A percentile compares a stretch with the other conserved stretches of the same genome.
These are phyloP conservation scores for Acinonyx jubatus DNA, from an alignment of 2,113 vertebrate genomes.

Conservation along the genomic window DNA sequence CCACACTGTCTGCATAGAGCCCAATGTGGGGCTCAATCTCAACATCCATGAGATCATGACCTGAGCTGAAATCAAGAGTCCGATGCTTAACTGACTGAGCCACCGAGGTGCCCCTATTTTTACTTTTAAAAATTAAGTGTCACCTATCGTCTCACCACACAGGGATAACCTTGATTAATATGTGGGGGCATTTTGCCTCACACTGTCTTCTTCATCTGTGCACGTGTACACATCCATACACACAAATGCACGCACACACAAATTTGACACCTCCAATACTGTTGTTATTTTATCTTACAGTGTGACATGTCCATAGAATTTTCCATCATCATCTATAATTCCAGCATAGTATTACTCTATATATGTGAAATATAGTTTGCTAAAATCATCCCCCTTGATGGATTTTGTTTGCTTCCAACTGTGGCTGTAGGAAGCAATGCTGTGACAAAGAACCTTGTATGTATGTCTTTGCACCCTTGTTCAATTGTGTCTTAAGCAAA, in stretches of 20 bases:
- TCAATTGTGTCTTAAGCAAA: not conserved
- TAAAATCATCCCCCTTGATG: not conserved
- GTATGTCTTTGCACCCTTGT: not conserved
- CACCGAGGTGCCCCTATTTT: too few species aligned
- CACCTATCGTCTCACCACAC: not conserved
- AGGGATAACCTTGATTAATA: not conserved
- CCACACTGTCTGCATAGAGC: too few species aligned
- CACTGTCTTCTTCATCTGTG: not conserved
- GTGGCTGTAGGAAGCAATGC: not conserved
- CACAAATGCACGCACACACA: not conserved
- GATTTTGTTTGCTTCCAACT: not conserved
- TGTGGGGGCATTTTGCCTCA: not conserved
- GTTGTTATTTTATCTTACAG: not conserved
- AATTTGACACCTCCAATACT: not conserved
- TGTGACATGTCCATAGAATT: not conserved
- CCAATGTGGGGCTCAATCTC: too few species aligned
- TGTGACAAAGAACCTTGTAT: not conserved
- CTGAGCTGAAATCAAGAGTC: too few species aligned
- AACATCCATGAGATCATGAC: too few species aligned
- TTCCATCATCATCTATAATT: not conserved
- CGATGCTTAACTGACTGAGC: too few species aligned
- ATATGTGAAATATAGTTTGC: not conserved
- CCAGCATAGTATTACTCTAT: not conserved
- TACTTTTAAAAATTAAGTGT: not conserved
- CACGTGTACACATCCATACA: accelerated